Evolutionary conservation across 2,113 vertebrate species (phyloP).

Genomic region (Paraplagusia blochii): DNA sequence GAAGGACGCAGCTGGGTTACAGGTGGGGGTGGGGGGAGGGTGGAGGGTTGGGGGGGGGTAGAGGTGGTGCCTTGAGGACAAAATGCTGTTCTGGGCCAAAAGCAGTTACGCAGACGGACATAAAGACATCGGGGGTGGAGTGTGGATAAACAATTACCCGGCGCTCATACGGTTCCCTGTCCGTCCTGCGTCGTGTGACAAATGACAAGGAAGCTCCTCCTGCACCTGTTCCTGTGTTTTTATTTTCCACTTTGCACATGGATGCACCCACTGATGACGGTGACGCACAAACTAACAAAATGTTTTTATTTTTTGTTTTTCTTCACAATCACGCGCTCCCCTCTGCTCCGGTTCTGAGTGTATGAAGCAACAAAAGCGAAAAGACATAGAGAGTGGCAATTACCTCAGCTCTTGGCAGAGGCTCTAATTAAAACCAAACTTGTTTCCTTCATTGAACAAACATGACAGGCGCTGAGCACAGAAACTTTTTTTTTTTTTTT

Average conservation of each 20-base stretch:
- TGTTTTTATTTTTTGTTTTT: neutral
- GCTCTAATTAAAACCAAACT: conserved; percentile 87
- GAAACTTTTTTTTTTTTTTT: conserved; percentile 64
- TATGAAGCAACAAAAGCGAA: conserved; percentile 39
- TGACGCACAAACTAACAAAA: conserved; percentile 8
- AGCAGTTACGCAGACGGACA: conserved; percentile 5
- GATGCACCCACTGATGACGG: conserved; percentile 22
- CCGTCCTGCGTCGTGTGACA: conserved; percentile 3
- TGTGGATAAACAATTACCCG: conserved; percentile 5
- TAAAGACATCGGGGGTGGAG: neutral
- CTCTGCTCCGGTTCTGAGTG: conserved; percentile 34
- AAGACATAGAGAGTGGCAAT: conserved; percentile 58
- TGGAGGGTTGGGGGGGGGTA: neutral
- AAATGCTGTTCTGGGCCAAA: conserved; percentile 28
- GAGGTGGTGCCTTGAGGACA: conserved; percentile 24
- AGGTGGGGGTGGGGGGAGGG: conserved; percentile 52
- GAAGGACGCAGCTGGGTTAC: conserved; percentile 72
- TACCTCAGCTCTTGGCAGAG: conserved; percentile 77
- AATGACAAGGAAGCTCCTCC: conserved; percentile 1
- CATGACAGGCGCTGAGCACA: conserved; percentile 76
- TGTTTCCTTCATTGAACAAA: conserved; percentile 79
- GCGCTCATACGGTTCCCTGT: conserved; percentile 23
- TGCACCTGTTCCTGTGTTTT: neutral
- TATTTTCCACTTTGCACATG: conserved; percentile 19
- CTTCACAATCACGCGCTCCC: neutral